Percentiles rank a stretch among this genome's conserved stretches.
Evolutionary conservation across 2,888 invertebrate species (phyloP).

Genomic region (Coenonympha arcania): DNA sequence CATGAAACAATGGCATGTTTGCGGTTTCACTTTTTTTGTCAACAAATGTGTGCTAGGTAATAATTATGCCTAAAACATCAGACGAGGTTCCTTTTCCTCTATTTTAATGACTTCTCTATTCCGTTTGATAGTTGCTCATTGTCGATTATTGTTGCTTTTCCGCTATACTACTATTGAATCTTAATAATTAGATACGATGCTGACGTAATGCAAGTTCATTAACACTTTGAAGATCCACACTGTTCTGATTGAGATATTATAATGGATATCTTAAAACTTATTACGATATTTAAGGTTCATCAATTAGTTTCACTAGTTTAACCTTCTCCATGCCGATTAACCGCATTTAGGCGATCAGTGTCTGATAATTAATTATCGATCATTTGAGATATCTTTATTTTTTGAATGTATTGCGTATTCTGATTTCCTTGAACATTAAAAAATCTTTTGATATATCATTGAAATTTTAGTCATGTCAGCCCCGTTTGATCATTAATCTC

Average conservation of each 20-base stretch:
- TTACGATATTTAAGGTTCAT: not conserved
- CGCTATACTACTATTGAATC: not conserved
- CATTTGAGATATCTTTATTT: not conserved
- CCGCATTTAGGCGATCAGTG: not conserved
- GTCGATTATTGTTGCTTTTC: not conserved
- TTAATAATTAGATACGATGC: not conserved
- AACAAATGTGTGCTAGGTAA: constrained; percentile 43
- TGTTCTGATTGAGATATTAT: not conserved
- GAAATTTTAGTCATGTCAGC: too few relatives aligned
- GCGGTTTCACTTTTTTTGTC: constrained; percentile 71
- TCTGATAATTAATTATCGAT: too few relatives aligned
- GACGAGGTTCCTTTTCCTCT: constrained; percentile 48
- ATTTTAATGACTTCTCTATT: constrained; percentile 10
- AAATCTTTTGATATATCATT: too few relatives aligned
- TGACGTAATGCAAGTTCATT: too few relatives aligned
- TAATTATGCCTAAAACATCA: constrained; percentile 52
- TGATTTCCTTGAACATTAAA: not conserved
- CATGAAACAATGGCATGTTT: constrained; percentile 59
- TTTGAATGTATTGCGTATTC: too few relatives aligned
- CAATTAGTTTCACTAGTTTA: constrained; percentile 2
- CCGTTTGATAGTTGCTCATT: not conserved
- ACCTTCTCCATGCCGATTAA: not conserved
- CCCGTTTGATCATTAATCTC: too few relatives aligned
- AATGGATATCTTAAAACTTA: not conserved
- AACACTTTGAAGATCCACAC: not conserved